Base-by-base conservation (phyloP, 2,113 vertebrate species). In the Paramormyrops kingsleyae region DNA sequence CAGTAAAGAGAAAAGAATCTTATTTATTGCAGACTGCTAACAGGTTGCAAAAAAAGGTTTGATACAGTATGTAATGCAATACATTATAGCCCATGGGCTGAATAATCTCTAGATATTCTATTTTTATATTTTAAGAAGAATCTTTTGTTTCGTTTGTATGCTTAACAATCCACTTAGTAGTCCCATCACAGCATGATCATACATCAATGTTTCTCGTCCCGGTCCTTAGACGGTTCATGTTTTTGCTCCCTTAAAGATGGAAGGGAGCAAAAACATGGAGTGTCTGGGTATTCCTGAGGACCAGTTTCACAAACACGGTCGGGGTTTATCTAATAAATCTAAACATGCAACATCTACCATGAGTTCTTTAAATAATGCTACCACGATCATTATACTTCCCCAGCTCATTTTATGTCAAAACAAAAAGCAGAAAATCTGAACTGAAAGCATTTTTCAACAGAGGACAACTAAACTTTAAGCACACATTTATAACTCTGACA, bases 1-100 rank as follows among this genome's bases (percentile, higher is more conserved):
- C 91, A 91, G 90, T 93, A 92, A 89, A 92, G 93, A 90, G 86
- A 80, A 92, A 90, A 83, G 17, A 17, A 42, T 27, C 66, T 83
- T 89, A 83, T 39, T 56, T 89, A 83, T 24, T 56, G 74, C 88
- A 35, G n/a, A 53, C 24, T 39, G 49, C 88, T 50, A 27, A 27
- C 35, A 35, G 35, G 70, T 80, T 27, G 4, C 21, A 62, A 39
- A 89, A 44, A 31, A 39, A 44, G 42, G 56, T 24, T 53, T 88
- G 56, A 88, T 88, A n/a, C n/a, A n/a, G n/a, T n/a, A 13, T 27
- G 52, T 15, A 62, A 88, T 66, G 35, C 19, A 42, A 89, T 83
- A 53, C 49, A 53, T 46, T 89, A 31, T 62, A 85, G 89, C 89
- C 80, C 83, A 62, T 19, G 77, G 80, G 49, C 46, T 27, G 85